Percentiles rank a stretch among this genome's conserved stretches.
These are phyloP conservation scores for Eurosta solidaginis DNA, from an alignment of 1,140 invertebrate species.

Conservation along the genomic window DNA sequence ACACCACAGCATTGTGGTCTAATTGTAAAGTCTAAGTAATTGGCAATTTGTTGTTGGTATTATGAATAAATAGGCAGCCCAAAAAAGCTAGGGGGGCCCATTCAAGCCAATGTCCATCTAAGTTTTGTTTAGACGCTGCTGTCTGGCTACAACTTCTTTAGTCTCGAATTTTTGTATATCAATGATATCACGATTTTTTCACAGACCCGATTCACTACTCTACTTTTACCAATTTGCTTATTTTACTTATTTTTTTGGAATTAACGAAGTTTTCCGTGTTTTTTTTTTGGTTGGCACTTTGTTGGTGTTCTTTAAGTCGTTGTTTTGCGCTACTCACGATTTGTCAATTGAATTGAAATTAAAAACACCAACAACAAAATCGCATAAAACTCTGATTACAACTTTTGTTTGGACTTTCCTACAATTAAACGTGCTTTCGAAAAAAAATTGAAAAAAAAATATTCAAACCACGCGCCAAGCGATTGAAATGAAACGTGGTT, in stretches of 20 bases:
- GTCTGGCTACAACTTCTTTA: slow-evolving; percentile 28
- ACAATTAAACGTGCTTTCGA: slow-evolving; percentile 12
- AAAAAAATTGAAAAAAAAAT: not conserved
- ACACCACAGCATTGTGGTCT: slow-evolving; percentile 11
- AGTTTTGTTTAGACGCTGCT: too few relatives aligned
- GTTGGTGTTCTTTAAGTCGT: not conserved
- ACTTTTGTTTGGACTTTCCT: not conserved
- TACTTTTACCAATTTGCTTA: not conserved
- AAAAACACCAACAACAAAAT: not conserved
- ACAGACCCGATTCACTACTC: not conserved
- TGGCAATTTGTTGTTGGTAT: slow-evolving; percentile 23
- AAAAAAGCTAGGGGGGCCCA: not conserved
- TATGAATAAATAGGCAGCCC: too few relatives aligned
- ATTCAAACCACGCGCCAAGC: slow-evolving; percentile 5
- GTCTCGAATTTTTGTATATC: slow-evolving; percentile 23
- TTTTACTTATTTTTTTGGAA: too few relatives aligned
- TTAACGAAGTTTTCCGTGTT: not conserved
- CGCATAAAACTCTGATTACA: not conserved
- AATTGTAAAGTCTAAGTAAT: slow-evolving; percentile 22
- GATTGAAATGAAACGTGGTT: slow-evolving; percentile 5
- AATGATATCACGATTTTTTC: slow-evolving; percentile 21
- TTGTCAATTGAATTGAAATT: slow-evolving; percentile 24
- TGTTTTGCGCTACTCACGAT: slow-evolving; percentile 13
- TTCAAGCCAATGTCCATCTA: not conserved
- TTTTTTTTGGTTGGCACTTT: not conserved